Conservation (phyloP, 1,140 invertebrate genomes). For the Mesaphorura yosii region DNA sequence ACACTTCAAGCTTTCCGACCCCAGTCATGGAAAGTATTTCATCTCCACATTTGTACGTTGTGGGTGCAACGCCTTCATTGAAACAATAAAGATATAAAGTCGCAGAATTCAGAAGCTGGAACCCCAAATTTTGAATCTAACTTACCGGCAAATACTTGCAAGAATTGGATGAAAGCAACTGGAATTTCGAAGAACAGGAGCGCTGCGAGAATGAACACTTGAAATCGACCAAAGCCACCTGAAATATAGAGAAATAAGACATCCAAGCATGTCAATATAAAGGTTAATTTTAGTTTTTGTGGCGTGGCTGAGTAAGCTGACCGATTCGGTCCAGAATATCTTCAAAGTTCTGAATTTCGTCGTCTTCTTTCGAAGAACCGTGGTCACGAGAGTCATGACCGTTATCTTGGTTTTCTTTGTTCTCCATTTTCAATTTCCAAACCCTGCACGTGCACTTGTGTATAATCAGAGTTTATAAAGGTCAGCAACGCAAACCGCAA, state of each 20-base stretch:
- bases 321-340: conserved; percentile 23
- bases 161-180: conserved; percentile 20
- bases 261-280: too few species aligned
- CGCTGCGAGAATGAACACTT: conserved; percentile 18
- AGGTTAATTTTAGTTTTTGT: too few species aligned
- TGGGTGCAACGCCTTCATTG: background rate
- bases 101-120: background rate
- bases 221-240: conserved; percentile 27
- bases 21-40: background rate
- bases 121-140: background rate
- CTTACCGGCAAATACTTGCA: conserved; percentile 23
- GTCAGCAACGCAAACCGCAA: too few species aligned
- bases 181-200: conserved; percentile 26
- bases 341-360: conserved; percentile 26
- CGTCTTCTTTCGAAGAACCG: too few species aligned
- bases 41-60: conserved; percentile 8
- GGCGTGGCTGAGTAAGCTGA: too few species aligned
- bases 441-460: too few species aligned
- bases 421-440: too few species aligned
- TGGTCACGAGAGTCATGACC: too few species aligned
- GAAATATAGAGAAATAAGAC: too few species aligned
- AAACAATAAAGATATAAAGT: background rate
- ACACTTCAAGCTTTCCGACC: conserved; percentile 9
- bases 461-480: too few species aligned
- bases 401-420: too few species aligned